These are phyloP conservation scores for Peromyscus maniculatus DNA, from an alignment of 2,113 vertebrate genomes.

Conservation along the genomic window DNA sequence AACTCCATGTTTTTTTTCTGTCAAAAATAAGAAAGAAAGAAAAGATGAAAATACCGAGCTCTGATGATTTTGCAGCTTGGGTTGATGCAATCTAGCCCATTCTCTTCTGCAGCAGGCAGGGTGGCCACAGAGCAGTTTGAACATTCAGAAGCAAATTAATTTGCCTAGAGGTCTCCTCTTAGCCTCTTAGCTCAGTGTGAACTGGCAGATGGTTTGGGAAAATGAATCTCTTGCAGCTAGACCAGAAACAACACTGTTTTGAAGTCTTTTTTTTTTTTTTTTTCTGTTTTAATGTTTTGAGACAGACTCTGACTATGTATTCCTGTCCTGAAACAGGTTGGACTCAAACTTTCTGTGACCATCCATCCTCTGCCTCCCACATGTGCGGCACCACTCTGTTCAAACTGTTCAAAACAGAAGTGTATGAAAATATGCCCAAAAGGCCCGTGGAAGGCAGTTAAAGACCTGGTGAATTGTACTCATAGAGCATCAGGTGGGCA, in stretches of 20 bases:
- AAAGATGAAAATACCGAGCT: conserved; percentile 6
- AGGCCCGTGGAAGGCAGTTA: neutral
- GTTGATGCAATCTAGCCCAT: neutral
- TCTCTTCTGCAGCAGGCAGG: conserved; percentile 1
- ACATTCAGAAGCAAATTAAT: neutral
- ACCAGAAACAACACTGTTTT: conserved; percentile 53
- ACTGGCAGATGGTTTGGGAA: neutral
- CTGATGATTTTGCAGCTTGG: neutral
- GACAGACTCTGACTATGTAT: neutral
- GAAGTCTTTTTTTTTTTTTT: neutral
- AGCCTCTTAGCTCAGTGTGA: conserved; percentile 21
- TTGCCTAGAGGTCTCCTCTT: conserved; percentile 7
- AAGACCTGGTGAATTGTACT: neutral
- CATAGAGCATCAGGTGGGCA: neutral
- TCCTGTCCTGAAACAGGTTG: neutral
- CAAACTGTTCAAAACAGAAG: conserved; percentile 51
- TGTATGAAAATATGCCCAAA: conserved; percentile 13
- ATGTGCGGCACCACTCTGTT: neutral
- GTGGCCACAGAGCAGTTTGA: neutral
- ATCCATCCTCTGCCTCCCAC: neutral
- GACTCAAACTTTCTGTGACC: neutral
- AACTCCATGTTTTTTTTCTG: neutral
- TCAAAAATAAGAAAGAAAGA: neutral
- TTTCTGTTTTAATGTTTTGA: neutral
- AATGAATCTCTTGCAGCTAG: neutral